Percentiles rank a stretch among this genome's conserved stretches.
Evolutionary conservation across 2,113 vertebrate genomes (phyloP).

Genomic region (Chloroceryle aenea): DNA sequence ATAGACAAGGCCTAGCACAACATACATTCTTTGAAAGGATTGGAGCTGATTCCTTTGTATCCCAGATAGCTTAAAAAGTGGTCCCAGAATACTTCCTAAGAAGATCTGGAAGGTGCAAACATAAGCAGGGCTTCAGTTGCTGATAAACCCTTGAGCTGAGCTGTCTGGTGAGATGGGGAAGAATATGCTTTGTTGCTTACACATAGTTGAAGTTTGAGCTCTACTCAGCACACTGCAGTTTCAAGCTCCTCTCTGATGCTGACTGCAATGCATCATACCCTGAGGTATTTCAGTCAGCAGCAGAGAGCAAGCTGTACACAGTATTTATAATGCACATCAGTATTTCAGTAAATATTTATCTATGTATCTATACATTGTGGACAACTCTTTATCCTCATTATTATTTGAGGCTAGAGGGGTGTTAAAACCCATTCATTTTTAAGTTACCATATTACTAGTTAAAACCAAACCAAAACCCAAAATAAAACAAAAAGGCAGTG

Average conservation of each 20-base stretch:
- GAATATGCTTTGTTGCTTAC: rapidly evolving
- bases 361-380: background rate
- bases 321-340: background rate
- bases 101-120: background rate
- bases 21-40: background rate
- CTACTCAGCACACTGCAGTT: background rate
- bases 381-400: background rate
- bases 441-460: background rate
- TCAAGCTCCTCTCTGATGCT: background rate
- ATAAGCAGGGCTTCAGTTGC: background rate
- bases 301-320: background rate
- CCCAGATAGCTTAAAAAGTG: background rate
- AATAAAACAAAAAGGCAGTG: background rate
- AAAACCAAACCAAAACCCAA: rapidly evolving
- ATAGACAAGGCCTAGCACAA: background rate
- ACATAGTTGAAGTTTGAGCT: background rate
- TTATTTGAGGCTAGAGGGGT: background rate
- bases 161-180: background rate
- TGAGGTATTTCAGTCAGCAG: background rate
- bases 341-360: background rate
- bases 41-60: background rate
- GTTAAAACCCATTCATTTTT: background rate
- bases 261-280: background rate
- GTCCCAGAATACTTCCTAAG: background rate
- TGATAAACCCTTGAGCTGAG: background rate